phyloP scores from a whole-genome alignment of 2,888 invertebrate species.

The Caenorhabditis japonica region DNA sequence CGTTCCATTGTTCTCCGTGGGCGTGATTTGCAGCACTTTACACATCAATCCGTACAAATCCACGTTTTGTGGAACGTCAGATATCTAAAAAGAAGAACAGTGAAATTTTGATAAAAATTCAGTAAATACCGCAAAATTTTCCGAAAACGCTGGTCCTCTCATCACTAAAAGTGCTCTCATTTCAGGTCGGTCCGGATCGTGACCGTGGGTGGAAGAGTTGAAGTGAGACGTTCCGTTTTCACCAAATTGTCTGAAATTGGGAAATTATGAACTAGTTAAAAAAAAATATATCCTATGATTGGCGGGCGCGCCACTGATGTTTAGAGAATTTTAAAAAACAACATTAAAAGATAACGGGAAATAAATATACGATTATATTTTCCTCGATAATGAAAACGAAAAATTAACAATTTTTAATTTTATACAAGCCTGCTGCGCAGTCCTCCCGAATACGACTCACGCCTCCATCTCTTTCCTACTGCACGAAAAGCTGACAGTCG shows the following conservation, averaged over 20 bases:
- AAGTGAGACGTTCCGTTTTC: conserved; percentile 46
- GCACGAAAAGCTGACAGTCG: conserved; percentile 61
- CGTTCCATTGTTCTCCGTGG: conserved; percentile 78
- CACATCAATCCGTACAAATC: conserved; percentile 83
- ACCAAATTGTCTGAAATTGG: conserved; percentile 40
- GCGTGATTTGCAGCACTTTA: conserved; percentile 81
- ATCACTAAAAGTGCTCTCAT: conserved; percentile 65
- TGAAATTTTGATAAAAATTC: no score
- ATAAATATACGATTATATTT: no score
- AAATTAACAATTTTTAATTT: no score
- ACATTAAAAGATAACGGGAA: no score
- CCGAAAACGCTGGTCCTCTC: conserved; percentile 81
- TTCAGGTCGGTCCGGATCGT: conserved; percentile 56
- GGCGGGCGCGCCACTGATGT: no score
- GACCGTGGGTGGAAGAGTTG: conserved; percentile 65
- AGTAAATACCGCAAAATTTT: conserved; percentile 60
- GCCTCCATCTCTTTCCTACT: conserved; percentile 43
- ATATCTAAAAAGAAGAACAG: conserved; percentile 62
- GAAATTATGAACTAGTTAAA: no score
- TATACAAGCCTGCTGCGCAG: no score
- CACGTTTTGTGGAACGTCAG: conserved; percentile 82
- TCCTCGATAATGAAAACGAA: no score
- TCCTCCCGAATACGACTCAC: conserved; percentile 20
- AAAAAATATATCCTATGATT: no score
- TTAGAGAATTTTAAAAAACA: not conserved